Evolutionary conservation across 2,797 vertebrate genomes (phyloP).

Genomic region (Trichosurus vulpecula): DNA sequence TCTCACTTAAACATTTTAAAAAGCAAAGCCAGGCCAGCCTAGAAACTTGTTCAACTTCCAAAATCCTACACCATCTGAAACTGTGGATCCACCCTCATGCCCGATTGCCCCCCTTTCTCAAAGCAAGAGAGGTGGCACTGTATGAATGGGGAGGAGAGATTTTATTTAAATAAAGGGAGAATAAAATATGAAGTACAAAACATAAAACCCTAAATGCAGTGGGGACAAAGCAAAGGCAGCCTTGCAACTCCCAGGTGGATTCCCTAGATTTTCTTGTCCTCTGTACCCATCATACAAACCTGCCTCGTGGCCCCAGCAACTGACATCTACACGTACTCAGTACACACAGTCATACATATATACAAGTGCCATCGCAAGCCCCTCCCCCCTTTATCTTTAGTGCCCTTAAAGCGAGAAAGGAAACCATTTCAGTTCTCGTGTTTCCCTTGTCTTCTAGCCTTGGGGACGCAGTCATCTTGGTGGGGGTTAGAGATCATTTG

Average conservation of each 20-base stretch:
- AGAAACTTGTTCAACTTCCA: not conserved
- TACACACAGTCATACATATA: not conserved
- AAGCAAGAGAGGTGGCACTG: slow-evolving; percentile 9
- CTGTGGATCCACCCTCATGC: not conserved
- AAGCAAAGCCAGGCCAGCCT: not conserved
- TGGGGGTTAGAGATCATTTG: not conserved
- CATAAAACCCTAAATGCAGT: slow-evolving; percentile 18
- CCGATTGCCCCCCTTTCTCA: not conserved
- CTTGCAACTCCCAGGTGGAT: not conserved
- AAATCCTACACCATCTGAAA: not conserved
- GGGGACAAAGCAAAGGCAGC: not conserved
- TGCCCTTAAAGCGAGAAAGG: slow-evolving; percentile 11
- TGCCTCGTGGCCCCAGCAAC: not conserved
- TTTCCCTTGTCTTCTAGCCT: not conserved
- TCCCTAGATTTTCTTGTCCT: slow-evolving; percentile 21
- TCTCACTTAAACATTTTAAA: not conserved
- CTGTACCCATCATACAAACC: not conserved
- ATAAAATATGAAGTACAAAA: slow-evolving; percentile 67
- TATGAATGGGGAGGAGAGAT: slow-evolving; percentile 61
- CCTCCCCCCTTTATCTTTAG: not conserved
- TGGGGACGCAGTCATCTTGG: not conserved
- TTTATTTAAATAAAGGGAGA: slow-evolving; percentile 75
- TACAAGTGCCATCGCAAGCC: not conserved
- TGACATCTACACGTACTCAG: not conserved
- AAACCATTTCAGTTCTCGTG: not conserved